phyloP scores from a whole-genome alignment of 2,797 vertebrate species.

The Dipus sagitta region DNA sequence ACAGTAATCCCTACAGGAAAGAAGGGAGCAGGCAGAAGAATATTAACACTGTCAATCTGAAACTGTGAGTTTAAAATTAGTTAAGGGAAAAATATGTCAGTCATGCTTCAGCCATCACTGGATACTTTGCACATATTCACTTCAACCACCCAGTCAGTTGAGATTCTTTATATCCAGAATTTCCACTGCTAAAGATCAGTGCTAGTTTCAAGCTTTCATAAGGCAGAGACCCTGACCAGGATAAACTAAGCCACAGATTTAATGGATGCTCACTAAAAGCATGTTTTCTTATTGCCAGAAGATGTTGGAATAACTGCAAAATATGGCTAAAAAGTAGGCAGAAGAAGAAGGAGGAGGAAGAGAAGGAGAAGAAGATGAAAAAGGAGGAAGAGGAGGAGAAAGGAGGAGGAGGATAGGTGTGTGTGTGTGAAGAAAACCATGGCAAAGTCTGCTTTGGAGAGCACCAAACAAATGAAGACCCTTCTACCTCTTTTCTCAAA shows the following conservation, averaged over 20 bases:
- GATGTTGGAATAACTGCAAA: slow-evolving; percentile 4
- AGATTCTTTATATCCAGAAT: slow-evolving; percentile 47
- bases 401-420: neutral
- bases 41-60: slow-evolving; percentile 58
- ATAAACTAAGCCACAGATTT: slow-evolving; percentile 30
- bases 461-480: fast-evolving
- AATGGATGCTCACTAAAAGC: neutral
- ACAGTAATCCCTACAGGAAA: neutral
- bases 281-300: slow-evolving; percentile 7
- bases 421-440: neutral
- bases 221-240: neutral
- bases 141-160: slow-evolving; percentile 24
- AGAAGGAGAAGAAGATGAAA: neutral
- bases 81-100: slow-evolving; percentile 58
- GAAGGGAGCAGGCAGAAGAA: neutral
- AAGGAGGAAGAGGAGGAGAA: neutral
- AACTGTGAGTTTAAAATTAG: slow-evolving; percentile 37
- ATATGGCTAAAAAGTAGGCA: neutral
- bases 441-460: neutral
- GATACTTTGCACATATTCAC: slow-evolving; percentile 32
- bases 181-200: neutral
- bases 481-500: slow-evolving; percentile 23
- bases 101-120: neutral
- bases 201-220: neutral
- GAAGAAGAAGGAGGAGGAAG: neutral